Evolutionary conservation across 2,113 vertebrate species (phyloP).

Genomic region (Gymnarchus niloticus): DNA sequence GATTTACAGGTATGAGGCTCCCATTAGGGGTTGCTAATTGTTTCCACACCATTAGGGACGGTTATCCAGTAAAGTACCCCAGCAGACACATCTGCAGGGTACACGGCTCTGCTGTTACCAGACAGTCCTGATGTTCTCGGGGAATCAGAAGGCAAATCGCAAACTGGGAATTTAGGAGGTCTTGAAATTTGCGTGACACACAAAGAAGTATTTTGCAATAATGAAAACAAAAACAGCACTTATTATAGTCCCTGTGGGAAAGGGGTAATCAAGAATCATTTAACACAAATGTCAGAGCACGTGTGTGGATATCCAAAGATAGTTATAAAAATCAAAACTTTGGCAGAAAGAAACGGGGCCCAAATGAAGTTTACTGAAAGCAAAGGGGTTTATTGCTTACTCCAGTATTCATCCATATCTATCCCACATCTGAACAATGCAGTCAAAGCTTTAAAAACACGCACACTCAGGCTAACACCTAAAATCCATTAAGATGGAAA

Average conservation of each 20-base stretch:
- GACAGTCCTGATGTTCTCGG: neutral
- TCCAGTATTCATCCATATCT: neutral
- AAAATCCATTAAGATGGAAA: neutral
- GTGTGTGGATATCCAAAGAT: neutral
- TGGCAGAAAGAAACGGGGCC: neutral
- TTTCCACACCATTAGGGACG: slow-evolving; percentile 74
- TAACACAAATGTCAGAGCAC: neutral
- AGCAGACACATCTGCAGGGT: slow-evolving; percentile 59
- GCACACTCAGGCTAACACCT: no score
- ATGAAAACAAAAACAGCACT: neutral
- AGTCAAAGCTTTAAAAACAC: neutral
- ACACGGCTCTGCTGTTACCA: slow-evolving; percentile 24
- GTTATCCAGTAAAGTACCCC: slow-evolving; percentile 71
- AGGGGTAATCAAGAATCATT: neutral
- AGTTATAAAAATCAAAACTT: neutral
- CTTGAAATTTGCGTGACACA: neutral
- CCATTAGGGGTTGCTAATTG: slow-evolving; percentile 73
- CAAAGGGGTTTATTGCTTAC: neutral
- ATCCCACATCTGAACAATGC: neutral
- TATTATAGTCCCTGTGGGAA: neutral
- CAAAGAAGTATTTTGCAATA: neutral
- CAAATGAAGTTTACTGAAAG: neutral
- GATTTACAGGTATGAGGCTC: slow-evolving; percentile 73
- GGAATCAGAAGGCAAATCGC: neutral
- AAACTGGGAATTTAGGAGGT: neutral